A percentile compares a stretch with the other conserved stretches of the same genome.
These are phyloP conservation scores for Patella vulgata DNA, from an alignment of 1,140 invertebrate species.

Conservation along the genomic window DNA sequence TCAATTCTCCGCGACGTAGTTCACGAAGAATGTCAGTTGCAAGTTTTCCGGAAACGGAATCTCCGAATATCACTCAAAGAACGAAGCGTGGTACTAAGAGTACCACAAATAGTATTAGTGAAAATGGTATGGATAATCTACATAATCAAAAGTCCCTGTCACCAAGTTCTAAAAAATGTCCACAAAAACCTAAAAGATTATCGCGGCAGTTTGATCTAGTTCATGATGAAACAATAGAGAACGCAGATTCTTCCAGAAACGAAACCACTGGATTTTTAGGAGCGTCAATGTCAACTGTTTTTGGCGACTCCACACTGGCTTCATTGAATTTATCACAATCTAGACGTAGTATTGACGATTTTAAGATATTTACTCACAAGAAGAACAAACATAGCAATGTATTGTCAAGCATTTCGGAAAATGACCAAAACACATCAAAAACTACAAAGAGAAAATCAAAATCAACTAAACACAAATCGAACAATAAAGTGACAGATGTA, in stretches of 20 bases:
- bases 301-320: slow-evolving; percentile 27
- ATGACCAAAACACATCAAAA: slow-evolving; percentile 8
- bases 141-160: neutral
- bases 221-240: too few species aligned
- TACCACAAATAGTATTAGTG: too few species aligned
- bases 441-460: slow-evolving; percentile 8
- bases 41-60: too few species aligned
- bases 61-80: too few species aligned
- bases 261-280: slow-evolving; percentile 10
- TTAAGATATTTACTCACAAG: slow-evolving; percentile 22
- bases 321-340: slow-evolving; percentile 13
- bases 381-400: neutral
- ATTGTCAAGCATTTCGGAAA: slow-evolving; percentile 23
- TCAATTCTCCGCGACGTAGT: slow-evolving; percentile 14
- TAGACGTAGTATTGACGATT: slow-evolving; percentile 49
- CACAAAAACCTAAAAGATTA: neutral
- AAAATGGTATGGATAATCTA: neutral
- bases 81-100: too few species aligned
- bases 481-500: neutral
- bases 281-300: slow-evolving; percentile 48
- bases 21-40: too few species aligned
- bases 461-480: slow-evolving; percentile 17
- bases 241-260: neutral
- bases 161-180: neutral
- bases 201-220: too few species aligned